Percentiles rank a stretch among this genome's conserved stretches.
These are phyloP conservation scores for Ophion costatus DNA, from an alignment of 2,888 invertebrate species.

Conservation along the genomic window DNA sequence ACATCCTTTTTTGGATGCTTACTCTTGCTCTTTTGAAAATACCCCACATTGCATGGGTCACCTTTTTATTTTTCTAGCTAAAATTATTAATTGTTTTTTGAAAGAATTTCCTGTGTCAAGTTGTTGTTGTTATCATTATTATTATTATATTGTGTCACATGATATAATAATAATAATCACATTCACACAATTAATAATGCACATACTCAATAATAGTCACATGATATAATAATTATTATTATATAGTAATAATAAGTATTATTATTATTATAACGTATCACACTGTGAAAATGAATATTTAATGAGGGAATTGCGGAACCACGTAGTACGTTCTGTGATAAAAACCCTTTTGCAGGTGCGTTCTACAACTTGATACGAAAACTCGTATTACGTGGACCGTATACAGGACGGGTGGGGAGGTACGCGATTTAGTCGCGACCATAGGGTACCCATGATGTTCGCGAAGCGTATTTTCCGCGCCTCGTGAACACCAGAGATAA, in stretches of 20 bases:
- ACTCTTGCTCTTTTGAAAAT: too few species aligned
- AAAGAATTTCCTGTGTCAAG: too few species aligned
- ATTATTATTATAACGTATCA: neutral
- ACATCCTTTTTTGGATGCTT: too few species aligned
- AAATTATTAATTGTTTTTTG: too few species aligned
- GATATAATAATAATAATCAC: too few species aligned
- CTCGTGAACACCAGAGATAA: constrained; percentile 21
- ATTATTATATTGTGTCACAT: neutral
- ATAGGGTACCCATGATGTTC: constrained; percentile 14
- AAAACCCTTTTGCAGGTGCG: constrained; percentile 10
- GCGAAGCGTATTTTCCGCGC: constrained; percentile 22
- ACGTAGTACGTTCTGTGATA: neutral
- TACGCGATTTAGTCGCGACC: neutral
- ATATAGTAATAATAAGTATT: neutral
- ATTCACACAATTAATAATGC: too few species aligned
- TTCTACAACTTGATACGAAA: constrained; percentile 24
- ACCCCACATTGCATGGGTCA: too few species aligned
- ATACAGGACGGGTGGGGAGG: neutral
- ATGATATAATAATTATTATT: neutral
- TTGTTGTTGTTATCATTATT: neutral
- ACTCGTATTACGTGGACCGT: constrained; percentile 21
- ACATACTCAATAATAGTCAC: too few species aligned
- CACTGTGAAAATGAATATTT: neutral
- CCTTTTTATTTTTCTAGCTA: too few species aligned
- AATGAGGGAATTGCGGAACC: constrained; percentile 8